Conservation (phyloP, 2,888 invertebrate species). For the Ophion slaviceki region DNA sequence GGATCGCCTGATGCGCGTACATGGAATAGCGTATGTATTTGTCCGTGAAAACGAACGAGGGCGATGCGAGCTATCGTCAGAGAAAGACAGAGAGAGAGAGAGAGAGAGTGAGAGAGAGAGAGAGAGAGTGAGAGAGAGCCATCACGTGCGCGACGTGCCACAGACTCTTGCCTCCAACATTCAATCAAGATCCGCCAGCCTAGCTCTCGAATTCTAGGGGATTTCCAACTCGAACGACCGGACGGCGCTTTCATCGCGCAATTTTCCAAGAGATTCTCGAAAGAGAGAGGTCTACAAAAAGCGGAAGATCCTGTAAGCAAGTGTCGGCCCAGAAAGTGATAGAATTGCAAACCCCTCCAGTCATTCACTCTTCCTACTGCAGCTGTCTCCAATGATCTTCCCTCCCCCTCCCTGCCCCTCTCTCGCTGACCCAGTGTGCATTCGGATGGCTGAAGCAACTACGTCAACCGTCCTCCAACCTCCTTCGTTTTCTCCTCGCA, state of each 20-base stretch:
- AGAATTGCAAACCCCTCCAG: background rate
- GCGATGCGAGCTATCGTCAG: background rate
- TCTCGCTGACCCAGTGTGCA: too few relatives aligned
- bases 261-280: conserved; percentile 29
- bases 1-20: conserved; percentile 5
- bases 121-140: conserved; percentile 30
- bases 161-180: conserved; percentile 51
- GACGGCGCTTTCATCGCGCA: conserved; percentile 38
- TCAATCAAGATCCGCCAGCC: conserved; percentile 53
- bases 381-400: too few relatives aligned
- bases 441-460: too few relatives aligned
- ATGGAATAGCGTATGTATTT: conserved; percentile 13
- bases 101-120: conserved; percentile 25
- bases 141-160: conserved; percentile 30
- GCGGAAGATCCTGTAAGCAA: conserved; percentile 1
- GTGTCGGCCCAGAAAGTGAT: background rate
- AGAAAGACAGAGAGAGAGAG: conserved; percentile 30
- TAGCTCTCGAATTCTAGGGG: conserved; percentile 2
- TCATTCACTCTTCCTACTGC: background rate
- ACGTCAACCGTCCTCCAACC: too few relatives aligned
- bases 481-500: too few relatives aligned
- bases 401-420: too few relatives aligned
- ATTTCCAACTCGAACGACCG: conserved; percentile 31
- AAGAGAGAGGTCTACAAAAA: background rate
- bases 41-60: background rate